Evolutionary conservation across 1,140 invertebrate genomes (phyloP), one percentile per base, ranked within the genome.

Genomic region (Euura saliciscinereae): DNA sequence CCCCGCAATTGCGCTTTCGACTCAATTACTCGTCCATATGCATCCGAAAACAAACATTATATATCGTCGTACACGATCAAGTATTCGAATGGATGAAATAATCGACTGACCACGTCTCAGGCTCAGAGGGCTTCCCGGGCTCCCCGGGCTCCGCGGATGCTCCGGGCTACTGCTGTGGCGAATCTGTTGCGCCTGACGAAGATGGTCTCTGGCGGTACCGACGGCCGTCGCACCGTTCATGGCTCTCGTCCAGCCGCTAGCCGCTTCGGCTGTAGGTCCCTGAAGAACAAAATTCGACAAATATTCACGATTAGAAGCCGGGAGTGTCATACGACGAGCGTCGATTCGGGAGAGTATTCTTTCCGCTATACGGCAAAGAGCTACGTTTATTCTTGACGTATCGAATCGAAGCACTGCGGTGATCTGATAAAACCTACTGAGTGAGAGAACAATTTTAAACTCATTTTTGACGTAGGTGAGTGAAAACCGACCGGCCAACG

Each of bases 181-280:
- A 45, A 81, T 73, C 42, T 82, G 81, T 51, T 85, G 85, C 73
- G 84, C 81, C 51, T 83, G 82, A 71, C 82, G 79, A 6, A 44
- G 45, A 13, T 72, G 73, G 51, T 85, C 81, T 59, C 85, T 84
- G 5, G 83, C 78, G 7, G 82, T 79, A 45, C 82, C 80, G 43
- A 86, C 78, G 43, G 80, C 74, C 42, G 80, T 76, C 44, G 83
- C 76, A 44, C 85, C 86, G 80, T 88, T 87, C 86, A 87, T 87
- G 65, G 45, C 28, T 28, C 28, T 28, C 28, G 28, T 28, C 28
- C 28, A 28, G 0, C 28, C 28, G 28, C 28, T 28, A 28, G 28
- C 28, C 28, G 28, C 28, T 28, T 28, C 28, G 28, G 28, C 28
- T 28, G 28, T 28, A 28, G 28, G 28, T 28, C 28, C 28, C 28